phyloP scores from a whole-genome alignment of 2,113 vertebrate genomes.

The Hippocampus mohnikei region DNA sequence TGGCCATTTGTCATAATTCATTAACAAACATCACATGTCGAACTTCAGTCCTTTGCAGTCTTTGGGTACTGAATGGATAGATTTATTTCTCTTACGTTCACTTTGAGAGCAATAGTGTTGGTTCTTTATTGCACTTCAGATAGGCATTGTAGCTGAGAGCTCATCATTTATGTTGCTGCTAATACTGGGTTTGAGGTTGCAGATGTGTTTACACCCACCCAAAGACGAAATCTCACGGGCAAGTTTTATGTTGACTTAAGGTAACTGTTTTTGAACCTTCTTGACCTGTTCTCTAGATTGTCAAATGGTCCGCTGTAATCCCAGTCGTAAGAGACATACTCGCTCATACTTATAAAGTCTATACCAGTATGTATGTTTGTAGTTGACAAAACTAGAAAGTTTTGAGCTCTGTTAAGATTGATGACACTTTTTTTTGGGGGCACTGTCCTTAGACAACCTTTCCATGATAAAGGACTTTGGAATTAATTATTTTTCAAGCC shows the following conservation, averaged over 20 bases:
- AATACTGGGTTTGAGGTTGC: slow-evolving; percentile 3
- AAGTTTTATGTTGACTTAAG: slow-evolving; percentile 28
- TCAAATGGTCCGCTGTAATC: neutral
- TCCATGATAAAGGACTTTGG: slow-evolving; percentile 81
- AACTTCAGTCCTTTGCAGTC: slow-evolving; percentile 8
- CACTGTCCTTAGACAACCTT: slow-evolving; percentile 10
- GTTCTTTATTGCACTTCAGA: slow-evolving; percentile 22
- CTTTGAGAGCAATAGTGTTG: slow-evolving; percentile 16
- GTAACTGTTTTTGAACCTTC: slow-evolving; percentile 39
- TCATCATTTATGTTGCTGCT: slow-evolving; percentile 15
- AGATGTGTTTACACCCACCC: slow-evolving; percentile 21
- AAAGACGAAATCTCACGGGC: slow-evolving; percentile 49
- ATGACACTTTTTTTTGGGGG: too few species aligned
- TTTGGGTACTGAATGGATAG: neutral
- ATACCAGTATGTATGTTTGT: too few species aligned
- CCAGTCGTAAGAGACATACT: too few species aligned
- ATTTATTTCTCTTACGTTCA: neutral
- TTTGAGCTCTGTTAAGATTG: neutral
- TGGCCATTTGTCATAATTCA: neutral
- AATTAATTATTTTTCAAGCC: slow-evolving; percentile 83
- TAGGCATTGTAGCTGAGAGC: slow-evolving; percentile 26
- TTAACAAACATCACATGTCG: slow-evolving; percentile 8
- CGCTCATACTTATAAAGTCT: too few species aligned
- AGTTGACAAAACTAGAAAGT: neutral
- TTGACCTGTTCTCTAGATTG: slow-evolving; percentile 34